Conservation (phyloP, 2,113 vertebrate species). For the Actinemys pallida region DNA sequence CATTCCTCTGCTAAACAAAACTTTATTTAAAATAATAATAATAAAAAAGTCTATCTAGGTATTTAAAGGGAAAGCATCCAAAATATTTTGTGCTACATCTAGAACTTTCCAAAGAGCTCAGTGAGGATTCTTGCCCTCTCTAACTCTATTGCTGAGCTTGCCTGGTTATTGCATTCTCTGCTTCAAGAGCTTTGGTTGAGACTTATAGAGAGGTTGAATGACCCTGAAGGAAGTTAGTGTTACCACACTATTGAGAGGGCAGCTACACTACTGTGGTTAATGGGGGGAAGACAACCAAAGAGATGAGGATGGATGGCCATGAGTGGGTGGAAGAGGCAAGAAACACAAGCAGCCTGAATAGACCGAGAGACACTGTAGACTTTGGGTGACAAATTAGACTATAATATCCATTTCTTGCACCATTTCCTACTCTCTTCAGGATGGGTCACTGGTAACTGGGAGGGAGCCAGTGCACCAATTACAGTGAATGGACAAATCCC, state of each 20-base stretch:
- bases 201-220: neutral
- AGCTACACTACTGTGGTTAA: neutral
- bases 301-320: neutral
- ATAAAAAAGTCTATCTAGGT: neutral
- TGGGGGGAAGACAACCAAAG: neutral
- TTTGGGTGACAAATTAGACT: neutral
- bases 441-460: neutral
- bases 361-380: fast-evolving
- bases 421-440: slow-evolving; percentile 11
- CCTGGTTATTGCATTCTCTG: fast-evolving
- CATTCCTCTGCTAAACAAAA: neutral
- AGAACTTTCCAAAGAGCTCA: neutral
- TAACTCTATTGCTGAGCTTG: neutral
- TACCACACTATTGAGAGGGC: neutral
- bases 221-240: neutral
- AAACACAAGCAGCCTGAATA: neutral
- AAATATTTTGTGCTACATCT: neutral
- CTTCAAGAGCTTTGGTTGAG: neutral
- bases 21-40: neutral
- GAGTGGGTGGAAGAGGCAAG: neutral
- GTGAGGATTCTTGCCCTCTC: neutral
- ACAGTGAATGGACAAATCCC: neutral
- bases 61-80: neutral
- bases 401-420: neutral
- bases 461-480: slow-evolving; percentile 14